Conservation (phyloP, 2,888 invertebrate genomes). For the Thelaira solivaga region DNA sequence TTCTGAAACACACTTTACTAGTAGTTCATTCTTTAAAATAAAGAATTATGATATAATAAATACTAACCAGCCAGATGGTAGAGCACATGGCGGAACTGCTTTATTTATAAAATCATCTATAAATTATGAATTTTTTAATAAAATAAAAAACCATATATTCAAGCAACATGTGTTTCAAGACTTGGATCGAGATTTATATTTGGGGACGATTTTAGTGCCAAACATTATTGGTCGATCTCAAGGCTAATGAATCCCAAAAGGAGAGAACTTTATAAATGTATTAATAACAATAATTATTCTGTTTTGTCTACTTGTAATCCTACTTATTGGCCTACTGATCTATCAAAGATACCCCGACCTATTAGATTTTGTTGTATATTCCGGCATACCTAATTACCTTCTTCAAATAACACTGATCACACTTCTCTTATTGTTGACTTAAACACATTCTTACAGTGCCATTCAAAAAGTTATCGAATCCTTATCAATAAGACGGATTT, state of each 20-base stretch:
- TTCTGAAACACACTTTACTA: not conserved
- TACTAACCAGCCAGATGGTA: not conserved
- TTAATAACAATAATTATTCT: conserved; percentile 16
- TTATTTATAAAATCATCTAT: conserved; percentile 37
- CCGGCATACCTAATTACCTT: not conserved
- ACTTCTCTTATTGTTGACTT: not conserved
- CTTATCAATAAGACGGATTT: not conserved
- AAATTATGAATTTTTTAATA: conserved; percentile 16
- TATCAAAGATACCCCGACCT: conserved; percentile 26
- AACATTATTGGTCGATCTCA: conserved; percentile 48
- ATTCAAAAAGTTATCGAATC: not conserved
- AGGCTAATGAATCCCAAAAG: conserved; percentile 41
- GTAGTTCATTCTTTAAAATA: too few species aligned
- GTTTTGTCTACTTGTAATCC: conserved; percentile 38
- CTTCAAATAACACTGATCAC: not conserved
- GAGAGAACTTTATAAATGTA: conserved; percentile 37
- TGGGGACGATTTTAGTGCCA: conserved; percentile 49
- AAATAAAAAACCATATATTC: conserved; percentile 17
- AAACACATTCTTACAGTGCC: not conserved
- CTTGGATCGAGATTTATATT: conserved; percentile 38
- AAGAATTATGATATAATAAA: not conserved
- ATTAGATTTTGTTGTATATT: conserved; percentile 3
- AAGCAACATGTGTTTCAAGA: not conserved
- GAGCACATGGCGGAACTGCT: not conserved
- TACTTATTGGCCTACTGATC: conserved; percentile 53